Evolutionary conservation across 2,797 vertebrate species (phyloP), one percentile per base, ranked within the genome.

Genomic region (Centropyge bicolor): DNA sequence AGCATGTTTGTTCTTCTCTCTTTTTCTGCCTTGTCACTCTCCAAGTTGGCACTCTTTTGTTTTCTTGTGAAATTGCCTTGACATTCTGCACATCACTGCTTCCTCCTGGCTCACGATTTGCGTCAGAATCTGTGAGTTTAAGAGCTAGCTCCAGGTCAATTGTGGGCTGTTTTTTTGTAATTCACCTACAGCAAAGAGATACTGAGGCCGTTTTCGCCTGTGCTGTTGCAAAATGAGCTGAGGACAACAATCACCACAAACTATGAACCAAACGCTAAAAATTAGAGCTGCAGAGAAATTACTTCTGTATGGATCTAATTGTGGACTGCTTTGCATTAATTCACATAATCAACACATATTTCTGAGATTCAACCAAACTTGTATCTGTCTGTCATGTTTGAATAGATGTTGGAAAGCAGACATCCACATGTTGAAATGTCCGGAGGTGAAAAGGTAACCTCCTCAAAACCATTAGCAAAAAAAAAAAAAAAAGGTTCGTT

Each of bases 21-120:
- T 9, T 11, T 70, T 70, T 78, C 51, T 51, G 68, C 73, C 48
- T 68, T 31, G 9, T 74, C 6, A 35, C 6, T 35, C 70, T 68
- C 11, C 8, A 9, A 5, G 1, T 16, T 1, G 8, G 7, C 31
- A 2, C 13, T 24, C 62, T 46, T 51, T 66, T 52, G 62, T 67
- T 1, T 1, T 5, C 55, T 75, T 73, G 20, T 70, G 75, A 66
- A 51, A 76, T 74, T 6, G 0, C 13, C n/a, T 12, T 16, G 40
- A 5, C 46, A 74, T 64, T 63, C 20, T 64, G 8, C 11, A 7
- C 27, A 31, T 54, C 1, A 19, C 27, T 38, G 55, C 31, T 64
- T 55, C 73, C 60, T 78, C 19, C 38, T 35, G 8, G 5, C 12
- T 27, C 35, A 2, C 6, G 54, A 19, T 60, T 6, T 54, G 17